phyloP scores from a whole-genome alignment of 2,888 invertebrate species.

The Athrips mouffetella region DNA sequence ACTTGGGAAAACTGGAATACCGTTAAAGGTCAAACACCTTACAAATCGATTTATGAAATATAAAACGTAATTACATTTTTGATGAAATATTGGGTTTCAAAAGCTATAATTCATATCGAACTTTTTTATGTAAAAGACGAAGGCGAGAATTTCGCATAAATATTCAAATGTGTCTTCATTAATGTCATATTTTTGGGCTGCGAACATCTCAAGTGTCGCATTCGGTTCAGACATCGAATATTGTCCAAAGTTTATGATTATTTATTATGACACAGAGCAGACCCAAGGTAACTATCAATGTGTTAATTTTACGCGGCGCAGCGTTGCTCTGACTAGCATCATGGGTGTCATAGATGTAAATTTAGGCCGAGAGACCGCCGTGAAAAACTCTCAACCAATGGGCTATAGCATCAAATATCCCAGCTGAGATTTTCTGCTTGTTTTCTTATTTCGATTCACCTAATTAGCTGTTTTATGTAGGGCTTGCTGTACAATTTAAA shows the following conservation, averaged over 20 bases:
- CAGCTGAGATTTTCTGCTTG: too few relatives aligned
- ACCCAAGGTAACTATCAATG: conserved; percentile 29
- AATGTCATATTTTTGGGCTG: conserved; percentile 13
- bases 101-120: conserved; percentile 12
- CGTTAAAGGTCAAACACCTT: conserved; percentile 56
- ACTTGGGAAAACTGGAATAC: conserved; percentile 58
- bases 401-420: too few relatives aligned
- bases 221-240: conserved; percentile 4
- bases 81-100: conserved; percentile 9
- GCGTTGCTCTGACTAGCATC: conserved; percentile 40
- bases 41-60: conserved; percentile 50
- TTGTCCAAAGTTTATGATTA: conserved; percentile 11
- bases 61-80: conserved; percentile 16
- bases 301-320: conserved; percentile 55
- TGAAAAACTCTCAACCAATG: too few relatives aligned
- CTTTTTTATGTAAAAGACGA: background rate
- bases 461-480: too few relatives aligned
- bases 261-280: too few relatives aligned
- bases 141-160: conserved; percentile 1
- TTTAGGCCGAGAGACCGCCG: too few relatives aligned
- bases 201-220: conserved; percentile 9
- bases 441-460: too few relatives aligned
- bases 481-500: too few relatives aligned
- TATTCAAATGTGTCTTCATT: conserved; percentile 8
- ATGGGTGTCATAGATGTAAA: conserved; percentile 42